A percentile compares a stretch with the other conserved stretches of the same genome.
Evolutionary conservation across 2,797 vertebrate genomes (phyloP).

Genomic region (Danio kyathit): DNA sequence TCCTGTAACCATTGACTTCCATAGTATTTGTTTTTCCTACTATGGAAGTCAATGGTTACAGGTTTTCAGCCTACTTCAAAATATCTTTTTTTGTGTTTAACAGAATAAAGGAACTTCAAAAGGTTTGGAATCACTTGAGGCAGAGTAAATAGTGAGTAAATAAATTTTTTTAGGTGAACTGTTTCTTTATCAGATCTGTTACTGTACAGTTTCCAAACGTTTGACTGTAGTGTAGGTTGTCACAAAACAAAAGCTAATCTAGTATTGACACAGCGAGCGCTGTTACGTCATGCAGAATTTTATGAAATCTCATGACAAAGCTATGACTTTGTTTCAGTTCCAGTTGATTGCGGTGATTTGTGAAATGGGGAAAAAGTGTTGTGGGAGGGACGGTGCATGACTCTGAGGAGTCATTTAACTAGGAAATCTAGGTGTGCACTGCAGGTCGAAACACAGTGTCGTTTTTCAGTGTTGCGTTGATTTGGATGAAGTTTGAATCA

Average conservation of each 20-base stretch:
- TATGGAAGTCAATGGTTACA: no score
- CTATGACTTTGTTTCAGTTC: conserved; percentile 28
- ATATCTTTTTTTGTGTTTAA: no score
- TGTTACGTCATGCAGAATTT: background rate
- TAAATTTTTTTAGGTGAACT: no score
- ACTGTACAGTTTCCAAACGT: no score
- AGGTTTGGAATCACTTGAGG: no score
- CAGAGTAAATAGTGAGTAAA: no score
- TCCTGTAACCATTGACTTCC: no score
- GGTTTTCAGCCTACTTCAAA: no score
- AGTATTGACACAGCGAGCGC: background rate
- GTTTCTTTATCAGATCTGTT: no score
- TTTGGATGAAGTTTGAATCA: background rate
- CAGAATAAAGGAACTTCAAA: no score
- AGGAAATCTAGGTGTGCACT: conserved; percentile 39
- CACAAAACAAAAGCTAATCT: background rate
- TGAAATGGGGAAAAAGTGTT: background rate
- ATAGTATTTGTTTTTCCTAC: no score
- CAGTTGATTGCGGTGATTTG: conserved; percentile 36
- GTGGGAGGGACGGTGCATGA: conserved; percentile 13
- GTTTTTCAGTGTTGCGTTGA: background rate
- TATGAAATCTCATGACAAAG: conserved; percentile 35
- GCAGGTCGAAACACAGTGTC: conserved; percentile 19
- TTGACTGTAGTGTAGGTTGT: background rate
- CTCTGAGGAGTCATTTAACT: conserved; percentile 38